Conservation (phyloP, 2,888 invertebrate species). For the Deilephila porcellus region DNA sequence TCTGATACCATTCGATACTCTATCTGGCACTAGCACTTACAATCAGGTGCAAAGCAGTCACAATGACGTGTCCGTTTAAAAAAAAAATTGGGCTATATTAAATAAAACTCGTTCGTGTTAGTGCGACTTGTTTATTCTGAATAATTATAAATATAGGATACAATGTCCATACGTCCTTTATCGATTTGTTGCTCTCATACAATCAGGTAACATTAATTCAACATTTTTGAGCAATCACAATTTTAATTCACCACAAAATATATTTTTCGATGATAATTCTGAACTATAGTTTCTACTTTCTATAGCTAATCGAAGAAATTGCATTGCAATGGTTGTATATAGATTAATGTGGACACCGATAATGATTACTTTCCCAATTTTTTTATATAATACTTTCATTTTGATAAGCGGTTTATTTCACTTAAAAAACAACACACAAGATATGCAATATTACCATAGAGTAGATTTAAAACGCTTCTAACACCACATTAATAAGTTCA, state of each 20-base stretch:
- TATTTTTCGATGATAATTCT: constrained; percentile 42
- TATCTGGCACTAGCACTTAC: too few species aligned
- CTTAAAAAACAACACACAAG: constrained; percentile 22
- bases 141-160: constrained; percentile 72
- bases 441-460: neutral
- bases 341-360: neutral
- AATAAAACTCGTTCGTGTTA: constrained; percentile 59
- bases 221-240: constrained; percentile 71
- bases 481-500: neutral
- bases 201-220: constrained; percentile 66
- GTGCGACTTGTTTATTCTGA: constrained; percentile 75
- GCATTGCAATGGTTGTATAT: constrained; percentile 2
- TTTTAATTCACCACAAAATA: constrained; percentile 17
- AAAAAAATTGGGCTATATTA: constrained; percentile 13
- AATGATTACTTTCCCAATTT: constrained; percentile 25
- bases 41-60: too few species aligned
- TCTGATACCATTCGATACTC: too few species aligned
- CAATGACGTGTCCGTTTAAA: too few species aligned
- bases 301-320: constrained; percentile 16
- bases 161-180: constrained; percentile 66
- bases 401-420: neutral
- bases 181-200: constrained; percentile 58
- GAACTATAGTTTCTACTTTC: constrained; percentile 34
- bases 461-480: constrained; percentile 2
- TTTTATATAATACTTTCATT: constrained; percentile 14